Conservation (phyloP, 1,140 invertebrate species). For the Aethina tumida region DNA sequence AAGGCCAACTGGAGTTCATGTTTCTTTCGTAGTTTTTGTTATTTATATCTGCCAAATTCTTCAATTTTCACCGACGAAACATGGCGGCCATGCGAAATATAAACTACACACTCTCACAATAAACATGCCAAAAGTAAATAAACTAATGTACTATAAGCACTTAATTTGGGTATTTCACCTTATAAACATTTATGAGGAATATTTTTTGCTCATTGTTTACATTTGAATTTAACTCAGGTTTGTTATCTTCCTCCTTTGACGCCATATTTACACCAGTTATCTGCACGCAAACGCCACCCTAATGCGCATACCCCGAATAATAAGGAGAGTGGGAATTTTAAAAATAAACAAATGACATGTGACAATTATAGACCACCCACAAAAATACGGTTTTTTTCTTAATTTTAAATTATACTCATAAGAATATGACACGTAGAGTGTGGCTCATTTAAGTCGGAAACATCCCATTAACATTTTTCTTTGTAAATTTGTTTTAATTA, state of each 20-base stretch:
- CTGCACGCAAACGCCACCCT: slow-evolving; percentile 24
- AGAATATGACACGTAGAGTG: too few relatives aligned
- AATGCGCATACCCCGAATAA: slow-evolving; percentile 9
- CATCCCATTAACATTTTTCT: too few relatives aligned
- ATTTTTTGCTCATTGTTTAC: slow-evolving; percentile 30
- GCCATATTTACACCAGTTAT: slow-evolving; percentile 36
- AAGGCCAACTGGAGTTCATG: slow-evolving; percentile 13
- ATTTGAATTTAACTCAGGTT: slow-evolving; percentile 27
- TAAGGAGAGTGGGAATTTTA: neutral
- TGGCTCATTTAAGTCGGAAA: too few relatives aligned
- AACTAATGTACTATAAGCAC: slow-evolving; percentile 30
- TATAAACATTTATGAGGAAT: slow-evolving; percentile 31
- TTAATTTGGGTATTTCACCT: slow-evolving; percentile 31
- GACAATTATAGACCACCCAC: too few relatives aligned
- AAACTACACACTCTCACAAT: slow-evolving; percentile 29
- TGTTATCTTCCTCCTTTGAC: slow-evolving; percentile 32
- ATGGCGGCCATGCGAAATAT: slow-evolving; percentile 33
- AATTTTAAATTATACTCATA: too few relatives aligned
- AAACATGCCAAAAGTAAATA: slow-evolving; percentile 30
- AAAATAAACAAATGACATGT: too few relatives aligned
- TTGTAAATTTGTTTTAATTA: too few relatives aligned
- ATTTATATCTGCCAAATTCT: slow-evolving; percentile 13
- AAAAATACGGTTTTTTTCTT: too few relatives aligned
- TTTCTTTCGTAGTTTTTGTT: slow-evolving; percentile 13
- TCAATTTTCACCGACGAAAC: slow-evolving; percentile 26